A percentile compares a stretch with the other conserved stretches of the same genome.
Evolutionary conservation across 2,113 vertebrate genomes (phyloP).

Genomic region (Prolemur simus): DNA sequence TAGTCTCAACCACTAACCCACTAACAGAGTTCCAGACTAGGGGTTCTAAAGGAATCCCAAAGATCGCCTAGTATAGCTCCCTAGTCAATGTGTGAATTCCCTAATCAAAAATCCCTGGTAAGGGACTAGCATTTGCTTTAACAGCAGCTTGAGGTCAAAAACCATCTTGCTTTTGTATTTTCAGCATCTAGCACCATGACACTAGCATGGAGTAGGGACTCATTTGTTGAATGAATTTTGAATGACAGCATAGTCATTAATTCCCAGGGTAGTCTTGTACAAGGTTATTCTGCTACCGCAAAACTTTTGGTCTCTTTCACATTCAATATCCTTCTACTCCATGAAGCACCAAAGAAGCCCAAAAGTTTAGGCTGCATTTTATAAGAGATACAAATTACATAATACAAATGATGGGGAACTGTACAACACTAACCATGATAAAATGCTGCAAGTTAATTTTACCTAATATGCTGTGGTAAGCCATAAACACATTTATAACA

Average conservation of each 20-base stretch:
- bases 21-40: background rate
- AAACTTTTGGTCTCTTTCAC: constrained; percentile 26
- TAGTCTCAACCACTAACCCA: background rate
- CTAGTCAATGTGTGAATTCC: background rate
- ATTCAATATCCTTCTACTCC: background rate
- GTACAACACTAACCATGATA: constrained; percentile 11
- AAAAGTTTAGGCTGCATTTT: background rate
- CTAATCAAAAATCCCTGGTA: background rate
- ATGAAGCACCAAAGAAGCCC: background rate
- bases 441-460: constrained; percentile 45
- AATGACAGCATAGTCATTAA: background rate
- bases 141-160: background rate
- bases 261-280: background rate
- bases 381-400: constrained; percentile 46
- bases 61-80: background rate
- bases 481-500: constrained; percentile 59
- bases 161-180: constrained; percentile 16
- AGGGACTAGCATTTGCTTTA: background rate
- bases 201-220: background rate
- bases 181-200: background rate
- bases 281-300: background rate
- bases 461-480: constrained; percentile 44
- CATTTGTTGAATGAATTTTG: constrained; percentile 14
- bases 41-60: background rate
- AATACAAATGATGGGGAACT: constrained; percentile 36